Evolutionary conservation across 2,888 invertebrate species (phyloP).

Genomic region (Agonopterix alstromeriana): DNA sequence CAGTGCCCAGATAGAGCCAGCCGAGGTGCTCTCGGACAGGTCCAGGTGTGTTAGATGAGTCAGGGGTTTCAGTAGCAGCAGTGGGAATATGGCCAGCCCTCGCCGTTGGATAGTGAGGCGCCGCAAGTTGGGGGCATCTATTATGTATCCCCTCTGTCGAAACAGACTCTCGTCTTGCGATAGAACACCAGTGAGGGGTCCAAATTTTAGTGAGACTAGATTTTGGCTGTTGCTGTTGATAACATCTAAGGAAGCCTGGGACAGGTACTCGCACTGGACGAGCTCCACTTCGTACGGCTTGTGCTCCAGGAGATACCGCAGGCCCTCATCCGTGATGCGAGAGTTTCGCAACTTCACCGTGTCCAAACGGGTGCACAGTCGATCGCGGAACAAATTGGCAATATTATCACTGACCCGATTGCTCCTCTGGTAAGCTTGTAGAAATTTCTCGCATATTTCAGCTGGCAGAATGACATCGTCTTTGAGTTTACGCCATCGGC

Average conservation of each 20-base stretch:
- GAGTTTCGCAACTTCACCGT: conserved; percentile 83
- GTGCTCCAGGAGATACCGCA: conserved; percentile 84
- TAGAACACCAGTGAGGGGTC: conserved; percentile 79
- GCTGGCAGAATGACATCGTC: conserved; percentile 81
- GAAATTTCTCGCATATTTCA: conserved; percentile 83
- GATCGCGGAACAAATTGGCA: conserved; percentile 83
- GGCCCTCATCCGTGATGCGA: conserved; percentile 82
- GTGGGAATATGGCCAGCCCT: conserved; percentile 59
- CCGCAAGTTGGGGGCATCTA: conserved; percentile 77
- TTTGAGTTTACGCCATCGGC: conserved; percentile 67
- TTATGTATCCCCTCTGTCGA: conserved; percentile 65
- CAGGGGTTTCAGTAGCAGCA: conserved; percentile 77
- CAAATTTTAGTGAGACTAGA: conserved; percentile 82
- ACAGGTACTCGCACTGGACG: conserved; percentile 83
- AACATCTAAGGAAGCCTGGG: conserved; percentile 78
- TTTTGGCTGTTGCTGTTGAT: conserved; percentile 83
- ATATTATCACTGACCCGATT: conserved; percentile 80
- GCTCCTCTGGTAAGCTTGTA: conserved; percentile 74
- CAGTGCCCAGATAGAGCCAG: conserved; percentile 81
- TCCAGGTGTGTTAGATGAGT: conserved; percentile 82
- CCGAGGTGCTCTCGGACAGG: conserved; percentile 80
- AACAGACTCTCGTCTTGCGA: conserved; percentile 63
- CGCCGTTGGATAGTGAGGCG: conserved; percentile 77
- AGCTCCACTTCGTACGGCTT: conserved; percentile 85
- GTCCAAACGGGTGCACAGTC: conserved; percentile 80